A percentile compares a stretch with the other conserved stretches of the same genome.
Conservation (phyloP, 2,797 vertebrate genomes). For the Lacerta agilis region DNA sequence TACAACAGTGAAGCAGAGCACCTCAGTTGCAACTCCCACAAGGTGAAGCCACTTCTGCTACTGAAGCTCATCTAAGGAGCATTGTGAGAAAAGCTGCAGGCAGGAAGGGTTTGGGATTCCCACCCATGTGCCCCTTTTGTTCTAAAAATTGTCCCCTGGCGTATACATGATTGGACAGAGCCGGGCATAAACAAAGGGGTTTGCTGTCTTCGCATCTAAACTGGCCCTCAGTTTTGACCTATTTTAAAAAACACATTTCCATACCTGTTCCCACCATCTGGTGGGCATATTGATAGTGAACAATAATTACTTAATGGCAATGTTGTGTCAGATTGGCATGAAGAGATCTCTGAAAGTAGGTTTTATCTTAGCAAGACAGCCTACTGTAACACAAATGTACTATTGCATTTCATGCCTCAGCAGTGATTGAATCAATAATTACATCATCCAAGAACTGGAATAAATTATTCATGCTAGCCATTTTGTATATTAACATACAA, state of each 20-base stretch:
- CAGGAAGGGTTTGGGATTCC: not conserved
- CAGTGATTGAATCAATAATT: slow-evolving; percentile 16
- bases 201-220: not conserved
- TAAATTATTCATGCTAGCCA: not conserved
- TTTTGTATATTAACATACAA: not conserved
- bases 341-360: slow-evolving; percentile 36
- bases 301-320: slow-evolving; percentile 10
- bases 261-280: not conserved
- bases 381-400: not conserved
- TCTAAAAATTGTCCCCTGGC: not conserved
- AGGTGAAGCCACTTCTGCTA: not conserved
- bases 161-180: not conserved
- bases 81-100: not conserved
- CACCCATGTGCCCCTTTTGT: not conserved
- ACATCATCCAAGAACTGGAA: slow-evolving; percentile 15
- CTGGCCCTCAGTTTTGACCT: not conserved
- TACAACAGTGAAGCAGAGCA: too few species aligned
- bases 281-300: not conserved
- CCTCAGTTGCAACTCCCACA: not conserved
- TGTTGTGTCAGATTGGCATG: slow-evolving; percentile 6
- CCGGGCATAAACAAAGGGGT: not conserved
- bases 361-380: slow-evolving; percentile 20
- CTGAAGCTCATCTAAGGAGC: not conserved
- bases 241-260: not conserved
- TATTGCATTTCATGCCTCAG: slow-evolving; percentile 22